Evolutionary conservation across 2,797 vertebrate species (phyloP), one percentile per base, ranked within the genome.

Genomic region (Megaceryle alcyon): DNA sequence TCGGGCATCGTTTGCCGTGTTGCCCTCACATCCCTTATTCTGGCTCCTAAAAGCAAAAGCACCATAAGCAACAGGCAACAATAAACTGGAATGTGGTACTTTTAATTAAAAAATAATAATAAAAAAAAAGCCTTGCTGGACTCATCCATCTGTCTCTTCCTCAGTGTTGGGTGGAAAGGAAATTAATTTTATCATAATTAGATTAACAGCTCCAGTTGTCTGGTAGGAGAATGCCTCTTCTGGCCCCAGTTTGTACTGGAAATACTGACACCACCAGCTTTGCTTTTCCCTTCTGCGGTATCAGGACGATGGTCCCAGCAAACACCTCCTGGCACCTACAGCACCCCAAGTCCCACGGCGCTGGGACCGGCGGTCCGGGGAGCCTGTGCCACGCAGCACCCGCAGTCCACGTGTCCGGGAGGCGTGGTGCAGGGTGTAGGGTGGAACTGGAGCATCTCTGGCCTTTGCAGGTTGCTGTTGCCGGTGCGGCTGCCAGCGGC

Each of bases 281-380:
- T 37, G 17, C 8, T 25, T 23, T 35, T 43, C 39, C 25, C 54
- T 65, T 22, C 33, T 43, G 73, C 26, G 3, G 16, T 1, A 0
- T 63, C 37, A 19, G 25, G 51, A 25, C 0, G 1, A 17, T 4
- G 11, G 29, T 54, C 44, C 31, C 2, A 4, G 31, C 22, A 63
- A 37, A 51, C 49, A 10, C 1, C 0, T 39, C 56, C 56, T 20
- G 19, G 19, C 31, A 4, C 54, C 8, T 1, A 1, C 43, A 25
- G 46, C 43, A 49, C 33, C 28, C 25, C 1, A 2, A 35, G 26
- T 31, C 31, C 2, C 1, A 3, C 21, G n/a, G 44, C 1, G 0
- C 60, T 13, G 28, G 23, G 21, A 35, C 26, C 3, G 2, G 37
- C 35, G 14, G 43, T 18, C 20, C 0, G 0, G 29, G 51, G 31